Evolutionary conservation across 2,888 invertebrate genomes (phyloP), one percentile per base, ranked within the genome.

Genomic region (Ganaspis brasiliensis): DNA sequence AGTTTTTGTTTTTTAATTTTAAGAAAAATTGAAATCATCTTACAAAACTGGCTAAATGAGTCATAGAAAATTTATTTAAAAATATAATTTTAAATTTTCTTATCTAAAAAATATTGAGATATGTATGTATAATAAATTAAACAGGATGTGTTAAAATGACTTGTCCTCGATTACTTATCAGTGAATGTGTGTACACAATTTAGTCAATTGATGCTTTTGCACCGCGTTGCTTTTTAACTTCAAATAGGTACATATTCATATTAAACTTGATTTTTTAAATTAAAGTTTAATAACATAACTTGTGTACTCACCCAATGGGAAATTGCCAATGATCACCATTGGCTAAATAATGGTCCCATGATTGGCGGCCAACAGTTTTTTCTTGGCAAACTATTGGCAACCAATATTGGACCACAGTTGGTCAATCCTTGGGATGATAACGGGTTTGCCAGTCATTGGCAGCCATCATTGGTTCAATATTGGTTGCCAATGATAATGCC

Each of bases 101-200:
- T 67, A 21, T 40, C 40, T 40, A 24, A 9, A 21, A 67, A 67
- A 67, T 45, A 14, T 45, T 24, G 45, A 67, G 24, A 67, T 19
- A 63, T 67, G 40, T 67, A 67, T 67, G 40, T 45, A 10, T 21
- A n/a, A 40, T 24, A 45, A 67, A 67, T 67, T 67, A 67, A 67
- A 67, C 67, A 67, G 40, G 67, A 67, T 45, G 67, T 67, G 67
- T 67, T 40, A 45, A 67, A 67, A 45, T 67, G 40, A 21, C 67
- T 40, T 45, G 67, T 67, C 24, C 67, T 67, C 67, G 24, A 67
- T 67, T 24, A 40, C 67, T 67, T 67, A 67, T 67, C 67, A 67
- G 67, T 67, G 24, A 45, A 63, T 63, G n/a, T 24, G 14, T 67
- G 24, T 24, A 67, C n/a, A 45, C n/a, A 67, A n/a, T 67, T 45